Evolutionary conservation across 1,140 invertebrate species (phyloP), one percentile per base, ranked within the genome.

Genomic region (Drosophila eugracilis): DNA sequence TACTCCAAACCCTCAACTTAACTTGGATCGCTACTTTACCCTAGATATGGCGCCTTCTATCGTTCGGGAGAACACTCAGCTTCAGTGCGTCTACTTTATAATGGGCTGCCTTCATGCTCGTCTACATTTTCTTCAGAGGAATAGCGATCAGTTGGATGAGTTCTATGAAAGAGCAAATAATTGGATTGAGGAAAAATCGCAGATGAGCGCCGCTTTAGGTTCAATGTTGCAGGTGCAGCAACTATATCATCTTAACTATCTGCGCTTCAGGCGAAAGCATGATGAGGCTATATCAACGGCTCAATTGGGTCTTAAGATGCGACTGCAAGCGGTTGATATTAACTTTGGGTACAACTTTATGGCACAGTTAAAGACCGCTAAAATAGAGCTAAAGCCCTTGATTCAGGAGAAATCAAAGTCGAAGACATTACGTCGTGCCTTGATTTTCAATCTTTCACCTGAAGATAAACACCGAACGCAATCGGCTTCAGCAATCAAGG

Each of bases 21-120:
- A 50, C n/a, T 39, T 78, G 9, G 53, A 77, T 24, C 48, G 59
- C 0, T 88, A 79, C n/a, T 1, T 88, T 1, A 59, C 19, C 7
- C 4, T 37, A 5, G 44, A 44, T 0, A 19, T 22, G 1, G 24
- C 42, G 4, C 47, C 58, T 15, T 10, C 53, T 0, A 3, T 24
- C 3, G 3, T 85, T 0, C 44, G 44, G 0, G 9, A 69, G 1
- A 63, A 45, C 19, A 30, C 53, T 1, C 70, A 84, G 47, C 42
- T 91, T 47, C 65, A 81, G 41, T 75, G 74, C 54, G 32, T 70
- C 5, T 78, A 55, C 9, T 89, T 89, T 14, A 37, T 69, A 5
- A 34, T 89, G 6, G 89, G 89, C 5, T 78, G 69, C 12, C 60
- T 91, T 0, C 75, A 81, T 77, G 89, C 89, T 1, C 78, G 89